Evolutionary conservation across 2,113 vertebrate genomes (phyloP), one percentile per base, ranked within the genome.

Genomic region (Picathartes gymnocephalus): DNA sequence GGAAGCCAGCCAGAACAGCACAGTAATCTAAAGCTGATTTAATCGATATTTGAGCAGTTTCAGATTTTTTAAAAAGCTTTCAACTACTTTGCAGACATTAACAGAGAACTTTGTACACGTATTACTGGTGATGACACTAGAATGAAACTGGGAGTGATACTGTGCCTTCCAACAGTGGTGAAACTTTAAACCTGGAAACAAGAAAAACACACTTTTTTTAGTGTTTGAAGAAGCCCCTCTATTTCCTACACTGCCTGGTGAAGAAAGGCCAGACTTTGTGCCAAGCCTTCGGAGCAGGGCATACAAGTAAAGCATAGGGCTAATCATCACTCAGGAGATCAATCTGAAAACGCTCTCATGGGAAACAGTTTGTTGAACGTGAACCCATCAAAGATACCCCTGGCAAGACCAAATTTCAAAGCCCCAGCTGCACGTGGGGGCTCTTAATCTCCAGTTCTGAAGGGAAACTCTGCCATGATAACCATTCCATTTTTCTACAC

Each of bases 241-340:
- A 2, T 44, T 86, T 92, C 57, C 33, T 1, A 28, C 22, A 23
- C 0, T 30, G 33, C 8, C 45, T 77, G 25, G 1, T 6, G 2
- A 16, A 60, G 44, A 71, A 68, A 35, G 22, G 23, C 28, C 64
- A 81, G 24, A 35, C 33, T 57, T 62, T 30, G 40, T 33, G 31
- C 16, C 40, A 39, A 61, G 50, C 9, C 39, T 48, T 35, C 44
- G 9, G 15, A 74, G 44, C 21, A 39, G 51, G 30, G 58, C 25
- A 54, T 0, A 17, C 0, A 3, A 47, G 11, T 9, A 58, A 73
- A 93, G n/a, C 15, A 30, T 0, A 45, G 35, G 23, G 39, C 65
- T 6, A 69, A 78, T 21, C 31, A 18, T 21, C 48, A 20, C 23
- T 70, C 45, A 71, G 58, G 48, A 44, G 44, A 77, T 24, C 60